Base-by-base conservation (phyloP, 2,797 vertebrate species). In the Moxostoma hubbsi region DNA sequence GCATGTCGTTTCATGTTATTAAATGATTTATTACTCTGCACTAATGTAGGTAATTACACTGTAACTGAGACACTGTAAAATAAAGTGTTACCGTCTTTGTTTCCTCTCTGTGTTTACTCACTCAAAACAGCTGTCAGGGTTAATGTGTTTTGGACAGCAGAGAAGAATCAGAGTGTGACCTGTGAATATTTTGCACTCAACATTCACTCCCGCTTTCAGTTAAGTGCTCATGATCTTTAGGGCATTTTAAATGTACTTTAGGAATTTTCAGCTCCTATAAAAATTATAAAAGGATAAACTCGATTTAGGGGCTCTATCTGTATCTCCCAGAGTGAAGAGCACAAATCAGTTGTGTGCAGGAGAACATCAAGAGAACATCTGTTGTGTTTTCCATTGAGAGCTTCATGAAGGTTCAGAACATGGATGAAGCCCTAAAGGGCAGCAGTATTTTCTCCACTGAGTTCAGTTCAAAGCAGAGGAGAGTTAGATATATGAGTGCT, bases 391-490 rank as follows among this genome's bases (percentile, higher is more conserved):
- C 87, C 88, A 90, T 85, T 88, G 87, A 91, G 90, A 89, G 89
- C 82, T 89, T 77, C 87, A 90, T 91, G 91, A 92, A 90, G 83
- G 90, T 92, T 87, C 85, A 89, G 85, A 85, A 67, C 85, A 76
- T 87, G 84, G 75, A 36, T 86, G 85, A 82, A 83, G 90, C 91
- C 88, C 90, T 85, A 87, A 87, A 89, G 91, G 89, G 89, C 88
- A 85, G 83, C 85, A 69, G 87, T 87, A 84, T 88, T 88, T 88
- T 84, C 83, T 77, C 86, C 88, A 84, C 66, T 92, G 90, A 93
- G 87, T 58, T 90, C 82, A 89, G 88, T 93, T 93, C 92, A 92
- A 93, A 93, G 93, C 63, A 87, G 84, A 89, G 86, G 85, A 90
- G 89, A 84, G 77, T 16, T 87, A 81, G 80, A 93, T 93, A 90